These are phyloP conservation scores for Sarotherodon lohbergeri DNA, from an alignment of 2,113 vertebrate species.

Conservation along the genomic window DNA sequence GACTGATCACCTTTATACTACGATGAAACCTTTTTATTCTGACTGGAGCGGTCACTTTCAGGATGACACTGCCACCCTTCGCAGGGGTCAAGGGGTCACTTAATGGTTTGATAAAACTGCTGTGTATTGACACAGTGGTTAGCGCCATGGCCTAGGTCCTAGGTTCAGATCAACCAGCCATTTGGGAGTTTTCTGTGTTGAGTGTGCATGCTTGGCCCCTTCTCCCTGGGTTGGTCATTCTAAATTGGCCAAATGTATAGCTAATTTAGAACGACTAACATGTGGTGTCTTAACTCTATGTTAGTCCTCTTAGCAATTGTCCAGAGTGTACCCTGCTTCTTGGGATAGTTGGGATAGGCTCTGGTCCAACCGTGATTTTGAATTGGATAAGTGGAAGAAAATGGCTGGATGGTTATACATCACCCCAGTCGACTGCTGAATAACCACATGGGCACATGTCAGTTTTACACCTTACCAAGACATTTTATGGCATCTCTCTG, in stretches of 20 bases:
- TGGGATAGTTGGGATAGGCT: background rate
- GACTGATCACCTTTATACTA: background rate
- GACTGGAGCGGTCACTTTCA: background rate
- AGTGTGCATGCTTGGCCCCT: background rate
- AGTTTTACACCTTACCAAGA: background rate
- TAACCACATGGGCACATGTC: background rate
- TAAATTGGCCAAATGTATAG: background rate
- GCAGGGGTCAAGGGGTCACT: background rate
- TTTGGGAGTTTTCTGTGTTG: background rate
- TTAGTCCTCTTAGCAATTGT: background rate
- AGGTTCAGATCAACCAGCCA: background rate
- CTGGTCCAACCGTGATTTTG: background rate
- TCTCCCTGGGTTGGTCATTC: background rate
- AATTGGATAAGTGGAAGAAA: background rate
- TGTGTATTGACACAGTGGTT: background rate
- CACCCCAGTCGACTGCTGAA: background rate
- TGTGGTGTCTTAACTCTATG: background rate
- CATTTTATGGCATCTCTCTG: background rate
- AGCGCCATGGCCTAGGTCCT: background rate
- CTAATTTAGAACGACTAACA: too few relatives aligned
- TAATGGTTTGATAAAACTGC: background rate
- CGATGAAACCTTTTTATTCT: background rate
- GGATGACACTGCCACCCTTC: background rate
- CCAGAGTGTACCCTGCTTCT: background rate
- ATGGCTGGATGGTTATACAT: background rate